phyloP scores from a whole-genome alignment of 2,888 invertebrate species.

The Eupithecia tripunctaria region DNA sequence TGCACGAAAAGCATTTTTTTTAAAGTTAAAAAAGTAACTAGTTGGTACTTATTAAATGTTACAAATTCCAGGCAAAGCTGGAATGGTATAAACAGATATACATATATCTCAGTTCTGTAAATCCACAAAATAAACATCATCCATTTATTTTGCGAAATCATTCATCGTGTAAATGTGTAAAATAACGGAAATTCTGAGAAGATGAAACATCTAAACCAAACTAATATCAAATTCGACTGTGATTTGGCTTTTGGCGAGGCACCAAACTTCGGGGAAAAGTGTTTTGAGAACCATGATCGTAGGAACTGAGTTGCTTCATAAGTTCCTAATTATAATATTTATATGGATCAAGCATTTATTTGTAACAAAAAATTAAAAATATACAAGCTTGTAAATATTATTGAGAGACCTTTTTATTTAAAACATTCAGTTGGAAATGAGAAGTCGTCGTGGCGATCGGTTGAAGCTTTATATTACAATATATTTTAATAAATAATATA shows the following conservation, averaged over 20 bases:
- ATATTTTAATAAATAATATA: too few relatives aligned
- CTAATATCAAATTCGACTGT: constrained; percentile 14
- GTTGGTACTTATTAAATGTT: too few relatives aligned
- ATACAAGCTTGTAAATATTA: not conserved
- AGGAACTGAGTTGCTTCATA: not conserved
- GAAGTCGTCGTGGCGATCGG: too few relatives aligned
- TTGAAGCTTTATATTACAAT: too few relatives aligned
- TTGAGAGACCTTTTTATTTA: too few relatives aligned
- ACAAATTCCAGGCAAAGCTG: too few relatives aligned
- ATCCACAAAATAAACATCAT: not conserved
- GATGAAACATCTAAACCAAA: constrained; percentile 6
- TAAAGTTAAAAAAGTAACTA: too few relatives aligned
- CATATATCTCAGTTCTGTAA: not conserved
- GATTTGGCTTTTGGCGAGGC: constrained; percentile 18
- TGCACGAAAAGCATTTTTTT: too few relatives aligned
- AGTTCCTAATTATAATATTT: not conserved
- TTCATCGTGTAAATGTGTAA: constrained; percentile 4
- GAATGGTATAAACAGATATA: too few relatives aligned
- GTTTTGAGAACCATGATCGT: not conserved
- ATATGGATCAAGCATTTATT: not conserved
- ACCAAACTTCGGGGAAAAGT: constrained; percentile 19
- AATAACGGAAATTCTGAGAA: constrained; percentile 6
- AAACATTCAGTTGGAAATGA: too few relatives aligned
- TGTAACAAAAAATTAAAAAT: not conserved
- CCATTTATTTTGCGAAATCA: not conserved